phyloP scores from a whole-genome alignment of 2,797 vertebrate genomes.

The Scarus forsteni region DNA sequence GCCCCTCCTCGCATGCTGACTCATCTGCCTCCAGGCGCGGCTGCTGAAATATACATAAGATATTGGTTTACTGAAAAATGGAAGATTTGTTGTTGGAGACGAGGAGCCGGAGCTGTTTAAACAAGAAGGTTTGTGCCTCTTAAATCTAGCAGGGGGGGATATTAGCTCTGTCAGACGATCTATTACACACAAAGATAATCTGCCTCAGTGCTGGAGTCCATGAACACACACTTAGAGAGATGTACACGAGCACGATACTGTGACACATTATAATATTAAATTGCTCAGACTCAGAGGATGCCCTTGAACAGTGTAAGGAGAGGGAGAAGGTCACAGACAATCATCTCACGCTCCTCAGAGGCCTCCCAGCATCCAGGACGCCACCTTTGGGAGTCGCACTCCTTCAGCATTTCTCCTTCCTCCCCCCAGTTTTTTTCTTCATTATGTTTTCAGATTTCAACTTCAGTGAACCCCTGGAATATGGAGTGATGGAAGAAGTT shows the following conservation, averaged over 20 bases:
- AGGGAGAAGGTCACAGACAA: constrained; percentile 75
- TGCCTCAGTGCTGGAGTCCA: constrained; percentile 16
- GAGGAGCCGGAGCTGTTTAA: constrained; percentile 43
- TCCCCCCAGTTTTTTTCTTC: constrained; percentile 7
- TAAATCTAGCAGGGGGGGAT: constrained; percentile 42
- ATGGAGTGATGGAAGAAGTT: too few species aligned
- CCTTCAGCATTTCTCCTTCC: constrained; percentile 20
- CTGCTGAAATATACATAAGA: constrained; percentile 76
- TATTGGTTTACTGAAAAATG: constrained; percentile 68
- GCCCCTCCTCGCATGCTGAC: constrained; percentile 48
- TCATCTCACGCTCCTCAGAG: constrained; percentile 69
- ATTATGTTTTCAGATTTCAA: constrained; percentile 1
- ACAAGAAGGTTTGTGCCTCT: constrained; percentile 44
- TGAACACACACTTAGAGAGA: constrained; percentile 29
- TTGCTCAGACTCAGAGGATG: constrained; percentile 26
- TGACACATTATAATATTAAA: constrained; percentile 3
- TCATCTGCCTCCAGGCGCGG: constrained; percentile 65
- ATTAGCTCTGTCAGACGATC: constrained; percentile 48
- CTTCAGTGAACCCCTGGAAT: not conserved
- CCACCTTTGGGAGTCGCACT: constrained; percentile 70
- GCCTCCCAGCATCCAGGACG: constrained; percentile 66
- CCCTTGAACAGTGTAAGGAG: constrained; percentile 69
- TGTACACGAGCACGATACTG: not conserved
- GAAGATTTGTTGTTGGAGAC: constrained; percentile 38
- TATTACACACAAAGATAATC: constrained; percentile 4